Conservation (phyloP, 1,140 invertebrate genomes). For the Camponotus vicinus region DNA sequence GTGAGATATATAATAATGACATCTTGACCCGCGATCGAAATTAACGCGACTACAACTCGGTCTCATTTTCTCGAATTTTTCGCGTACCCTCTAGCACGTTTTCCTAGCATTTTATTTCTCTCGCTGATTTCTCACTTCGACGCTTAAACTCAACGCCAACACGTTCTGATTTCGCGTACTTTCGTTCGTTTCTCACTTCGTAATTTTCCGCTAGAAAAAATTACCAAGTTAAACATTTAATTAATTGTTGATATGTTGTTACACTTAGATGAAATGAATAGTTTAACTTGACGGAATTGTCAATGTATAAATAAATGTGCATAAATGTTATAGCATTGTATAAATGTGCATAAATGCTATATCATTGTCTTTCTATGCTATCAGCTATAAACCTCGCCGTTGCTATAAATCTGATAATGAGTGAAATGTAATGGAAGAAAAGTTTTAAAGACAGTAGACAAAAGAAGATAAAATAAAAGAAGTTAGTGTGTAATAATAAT, state of each 20-base stretch:
- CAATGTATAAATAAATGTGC: too few species aligned
- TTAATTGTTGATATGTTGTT: conserved; percentile 59
- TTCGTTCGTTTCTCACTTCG: neutral
- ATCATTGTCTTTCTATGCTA: neutral
- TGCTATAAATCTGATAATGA: conserved; percentile 13
- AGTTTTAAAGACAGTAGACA: neutral
- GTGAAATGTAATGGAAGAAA: conserved; percentile 7
- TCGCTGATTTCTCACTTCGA: conserved; percentile 21
- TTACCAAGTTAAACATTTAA: conserved; percentile 43
- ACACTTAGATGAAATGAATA: neutral
- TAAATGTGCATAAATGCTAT: neutral
- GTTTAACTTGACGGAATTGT: conserved; percentile 41
- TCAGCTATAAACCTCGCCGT: conserved; percentile 13
- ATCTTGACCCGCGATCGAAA: conserved; percentile 46
- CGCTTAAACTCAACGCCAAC: conserved; percentile 4
- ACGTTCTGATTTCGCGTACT: neutral
- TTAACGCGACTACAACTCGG: neutral
- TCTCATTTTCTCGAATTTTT: conserved; percentile 15
- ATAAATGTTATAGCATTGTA: neutral
- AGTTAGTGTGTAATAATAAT: neutral
- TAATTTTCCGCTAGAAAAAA: neutral
- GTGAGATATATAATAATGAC: conserved; percentile 28
- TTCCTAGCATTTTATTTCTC: conserved; percentile 34
- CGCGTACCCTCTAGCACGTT: conserved; percentile 14
- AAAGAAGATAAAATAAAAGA: neutral